Evolutionary conservation across 2,888 invertebrate species (phyloP).

Genomic region (Xestia c-nigrum): DNA sequence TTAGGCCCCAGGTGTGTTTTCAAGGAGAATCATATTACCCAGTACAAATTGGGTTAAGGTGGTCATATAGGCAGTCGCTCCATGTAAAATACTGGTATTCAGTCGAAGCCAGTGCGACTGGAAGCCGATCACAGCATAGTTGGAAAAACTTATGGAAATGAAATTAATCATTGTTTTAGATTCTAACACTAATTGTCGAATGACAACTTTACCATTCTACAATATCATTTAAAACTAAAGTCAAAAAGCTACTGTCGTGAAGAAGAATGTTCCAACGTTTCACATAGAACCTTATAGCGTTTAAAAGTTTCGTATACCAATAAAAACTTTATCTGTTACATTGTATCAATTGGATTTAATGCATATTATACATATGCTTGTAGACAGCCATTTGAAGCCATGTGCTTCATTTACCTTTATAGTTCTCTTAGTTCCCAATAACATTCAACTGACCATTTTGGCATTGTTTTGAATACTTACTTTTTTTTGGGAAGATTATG

Average conservation of each 20-base stretch:
- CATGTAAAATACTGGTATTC: too few species aligned
- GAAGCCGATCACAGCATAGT: too few species aligned
- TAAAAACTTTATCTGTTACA: conserved; percentile 30
- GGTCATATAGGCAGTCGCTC: too few species aligned
- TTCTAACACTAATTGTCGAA: not conserved
- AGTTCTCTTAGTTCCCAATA: not conserved
- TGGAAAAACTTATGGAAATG: too few species aligned
- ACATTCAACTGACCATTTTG: not conserved
- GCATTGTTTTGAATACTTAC: not conserved
- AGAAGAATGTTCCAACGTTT: conserved; percentile 1
- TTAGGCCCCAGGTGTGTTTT: too few species aligned
- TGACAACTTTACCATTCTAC: not conserved
- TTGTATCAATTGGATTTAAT: conserved; percentile 12
- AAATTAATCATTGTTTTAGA: too few species aligned
- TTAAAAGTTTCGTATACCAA: conserved; percentile 20
- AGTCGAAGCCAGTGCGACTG: too few species aligned
- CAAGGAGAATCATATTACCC: too few species aligned
- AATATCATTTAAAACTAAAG: not conserved
- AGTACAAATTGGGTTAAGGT: too few species aligned
- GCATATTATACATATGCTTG: conserved; percentile 18
- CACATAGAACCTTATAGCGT: not conserved
- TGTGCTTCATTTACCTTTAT: conserved; percentile 9
- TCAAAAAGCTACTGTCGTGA: not conserved
- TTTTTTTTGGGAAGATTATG: not conserved
- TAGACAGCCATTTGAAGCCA: conserved; percentile 19